Evolutionary conservation across 2,888 invertebrate species (phyloP), one percentile per base, ranked within the genome.

Genomic region (Horisme vitalbata): DNA sequence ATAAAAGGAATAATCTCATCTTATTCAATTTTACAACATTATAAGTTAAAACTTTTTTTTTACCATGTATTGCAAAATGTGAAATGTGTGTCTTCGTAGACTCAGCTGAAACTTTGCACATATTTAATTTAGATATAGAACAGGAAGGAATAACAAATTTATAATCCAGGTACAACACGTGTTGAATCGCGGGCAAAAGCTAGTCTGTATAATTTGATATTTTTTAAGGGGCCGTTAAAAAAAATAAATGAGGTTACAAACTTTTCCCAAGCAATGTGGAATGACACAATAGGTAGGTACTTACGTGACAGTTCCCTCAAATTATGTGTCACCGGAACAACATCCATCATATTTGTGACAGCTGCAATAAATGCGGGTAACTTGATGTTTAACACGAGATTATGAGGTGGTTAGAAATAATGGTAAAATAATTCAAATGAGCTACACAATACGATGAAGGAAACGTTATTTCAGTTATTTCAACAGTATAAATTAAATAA

Each of bases 341-440:
- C 26, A 48, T 44, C 21, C 7, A 39, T 48, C 34, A 44, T 39
- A 12, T 34, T 37, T 37, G 2, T 44, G 48, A 44, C 44, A 49
- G 35, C 15, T 49, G 39, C 44, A 36, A 26, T 39, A 39, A 39
- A 41, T 41, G 44, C 44, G 36, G 44, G 35, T 23, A 48, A 6
- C 21, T 37, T 15, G 26, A 28, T 30, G 28, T 30, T 38, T 34
- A 23, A 27, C 43, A 33, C 26, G 13, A 38, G 26, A 41, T 46
- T 21, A 27, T 34, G 21, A 26, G n/a, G 10, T 13, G 28, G 46
- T 37, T 31, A 3, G 18, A 26, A 18, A 15, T 48, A 43, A 47
- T 30, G 28, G 12, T 14, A 30, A 28, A 35, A 24, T 28, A 28
- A 37, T 37, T 32, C 13, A 14, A 41, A 37, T 41, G 26, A 37